These are phyloP conservation scores for Gallinago jamesoni DNA, from an alignment of 2,113 vertebrate genomes.

Conservation along the genomic window DNA sequence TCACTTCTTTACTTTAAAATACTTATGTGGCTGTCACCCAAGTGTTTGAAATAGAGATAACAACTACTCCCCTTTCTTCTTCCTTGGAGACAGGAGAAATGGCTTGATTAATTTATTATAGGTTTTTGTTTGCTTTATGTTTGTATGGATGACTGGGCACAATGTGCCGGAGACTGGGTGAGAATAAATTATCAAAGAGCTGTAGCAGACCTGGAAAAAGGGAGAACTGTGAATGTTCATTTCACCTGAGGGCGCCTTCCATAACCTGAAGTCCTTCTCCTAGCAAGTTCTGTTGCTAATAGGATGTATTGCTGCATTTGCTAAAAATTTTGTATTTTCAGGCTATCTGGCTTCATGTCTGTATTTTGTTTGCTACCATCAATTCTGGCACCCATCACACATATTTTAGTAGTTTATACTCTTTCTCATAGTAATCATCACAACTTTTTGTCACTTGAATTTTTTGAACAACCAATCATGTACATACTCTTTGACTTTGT, in stretches of 20 bases:
- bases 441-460: neutral
- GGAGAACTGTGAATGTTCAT: neutral
- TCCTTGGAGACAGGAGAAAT: constrained; percentile 19
- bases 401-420: neutral
- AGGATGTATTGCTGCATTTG: neutral
- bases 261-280: neutral
- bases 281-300: neutral
- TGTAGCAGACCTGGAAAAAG: neutral
- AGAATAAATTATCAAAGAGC: constrained; percentile 52
- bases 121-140: constrained; percentile 30
- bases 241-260: neutral
- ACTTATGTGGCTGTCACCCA: neutral
- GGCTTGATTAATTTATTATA: constrained; percentile 53
- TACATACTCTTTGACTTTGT: neutral
- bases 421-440: neutral
- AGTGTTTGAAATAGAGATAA: constrained; percentile 27
- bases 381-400: neutral
- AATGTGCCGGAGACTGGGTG: neutral
- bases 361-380: neutral
- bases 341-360: neutral
- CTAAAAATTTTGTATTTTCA: neutral
- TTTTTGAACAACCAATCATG: neutral
- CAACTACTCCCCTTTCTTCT: constrained; percentile 2
- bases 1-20: constrained; percentile 23
- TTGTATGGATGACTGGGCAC: constrained; percentile 9